Percentiles rank a stretch among this genome's conserved stretches.
Evolutionary conservation across 2,888 invertebrate genomes (phyloP).

Genomic region (Amiota mariae): DNA sequence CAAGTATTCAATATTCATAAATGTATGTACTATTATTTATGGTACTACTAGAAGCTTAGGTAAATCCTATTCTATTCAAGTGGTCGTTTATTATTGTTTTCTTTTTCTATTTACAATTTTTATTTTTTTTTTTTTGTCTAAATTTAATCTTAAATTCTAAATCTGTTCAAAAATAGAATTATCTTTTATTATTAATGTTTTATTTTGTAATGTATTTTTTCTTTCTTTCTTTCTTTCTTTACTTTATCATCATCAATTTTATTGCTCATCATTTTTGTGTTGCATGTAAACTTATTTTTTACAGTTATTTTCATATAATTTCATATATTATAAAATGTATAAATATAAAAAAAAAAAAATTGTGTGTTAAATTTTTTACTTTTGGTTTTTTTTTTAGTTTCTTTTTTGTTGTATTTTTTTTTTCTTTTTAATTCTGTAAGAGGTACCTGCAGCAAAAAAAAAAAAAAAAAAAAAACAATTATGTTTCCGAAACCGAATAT

Average conservation of each 20-base stretch:
- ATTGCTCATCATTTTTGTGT: too few species aligned
- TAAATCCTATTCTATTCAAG: too few species aligned
- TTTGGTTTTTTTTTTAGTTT: neutral
- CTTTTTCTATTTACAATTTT: too few species aligned
- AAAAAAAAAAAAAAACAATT: slow-evolving; percentile 21
- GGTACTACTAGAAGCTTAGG: too few species aligned
- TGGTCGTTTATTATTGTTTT: too few species aligned
- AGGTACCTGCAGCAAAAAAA: slow-evolving; percentile 23
- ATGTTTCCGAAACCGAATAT: slow-evolving; percentile 51
- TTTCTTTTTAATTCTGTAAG: neutral
- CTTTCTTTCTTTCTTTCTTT: too few species aligned
- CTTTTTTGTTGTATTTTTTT: neutral
- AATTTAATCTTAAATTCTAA: neutral
- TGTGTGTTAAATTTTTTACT: neutral
- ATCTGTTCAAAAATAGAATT: too few species aligned
- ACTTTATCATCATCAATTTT: too few species aligned
- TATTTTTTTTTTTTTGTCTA: neutral
- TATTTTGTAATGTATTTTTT: too few species aligned
- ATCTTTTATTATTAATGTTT: too few species aligned
- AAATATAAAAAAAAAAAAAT: slow-evolving; percentile 27
- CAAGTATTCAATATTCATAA: too few species aligned
- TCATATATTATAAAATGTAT: slow-evolving; percentile 6
- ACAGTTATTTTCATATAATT: slow-evolving; percentile 17
- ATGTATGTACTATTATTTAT: too few species aligned
- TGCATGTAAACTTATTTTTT: neutral